Evolutionary conservation across 2,113 vertebrate genomes (phyloP).

Genomic region (Crotalus helleri): DNA sequence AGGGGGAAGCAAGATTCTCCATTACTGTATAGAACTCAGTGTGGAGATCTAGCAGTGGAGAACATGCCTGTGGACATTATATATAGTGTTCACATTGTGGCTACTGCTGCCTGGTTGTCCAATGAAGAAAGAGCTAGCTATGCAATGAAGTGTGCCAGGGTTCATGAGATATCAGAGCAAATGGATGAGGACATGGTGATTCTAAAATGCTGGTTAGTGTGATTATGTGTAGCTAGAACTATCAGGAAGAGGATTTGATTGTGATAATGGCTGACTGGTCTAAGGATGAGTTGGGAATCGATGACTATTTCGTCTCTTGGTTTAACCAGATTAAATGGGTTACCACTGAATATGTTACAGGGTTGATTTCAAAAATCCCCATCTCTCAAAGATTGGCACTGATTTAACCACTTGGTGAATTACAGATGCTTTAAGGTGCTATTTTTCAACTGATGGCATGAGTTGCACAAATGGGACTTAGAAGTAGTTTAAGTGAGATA

Average conservation of each 20-base stretch:
- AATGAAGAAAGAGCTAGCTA: neutral
- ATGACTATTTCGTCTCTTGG: neutral
- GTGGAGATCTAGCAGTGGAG: neutral
- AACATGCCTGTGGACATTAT: neutral
- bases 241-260: neutral
- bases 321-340: neutral
- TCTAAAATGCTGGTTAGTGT: neutral
- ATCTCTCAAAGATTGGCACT: neutral
- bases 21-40: neutral
- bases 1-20: neutral
- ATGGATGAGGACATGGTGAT: neutral
- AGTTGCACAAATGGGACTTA: neutral
- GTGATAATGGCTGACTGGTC: neutral
- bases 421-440: neutral
- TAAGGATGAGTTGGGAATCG: neutral
- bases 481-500: neutral
- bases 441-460: neutral
- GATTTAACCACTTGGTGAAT: neutral
- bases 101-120: neutral
- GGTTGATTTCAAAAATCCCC: neutral
- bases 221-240: neutral
- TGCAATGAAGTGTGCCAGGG: neutral
- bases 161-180: neutral
- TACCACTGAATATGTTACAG: neutral
- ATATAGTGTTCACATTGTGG: neutral